Conservation (phyloP, 2,888 invertebrate species). For the Eupithecia abbreviata region DNA sequence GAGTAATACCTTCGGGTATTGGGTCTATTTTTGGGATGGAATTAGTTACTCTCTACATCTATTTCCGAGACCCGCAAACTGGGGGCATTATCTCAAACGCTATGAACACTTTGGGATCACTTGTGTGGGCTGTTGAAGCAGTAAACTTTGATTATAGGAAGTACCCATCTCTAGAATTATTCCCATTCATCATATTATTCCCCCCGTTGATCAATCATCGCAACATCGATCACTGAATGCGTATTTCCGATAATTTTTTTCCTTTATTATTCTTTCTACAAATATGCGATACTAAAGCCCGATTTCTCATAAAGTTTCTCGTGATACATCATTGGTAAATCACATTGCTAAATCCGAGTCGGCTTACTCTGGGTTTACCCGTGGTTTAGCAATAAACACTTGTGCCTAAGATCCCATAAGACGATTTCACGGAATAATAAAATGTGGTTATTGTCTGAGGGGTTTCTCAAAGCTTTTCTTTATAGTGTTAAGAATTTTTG, state of each 20-base stretch:
- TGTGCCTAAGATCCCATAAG: constrained; percentile 7
- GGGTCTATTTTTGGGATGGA: constrained; percentile 37
- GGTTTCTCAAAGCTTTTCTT: constrained; percentile 9
- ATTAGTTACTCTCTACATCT: not conserved
- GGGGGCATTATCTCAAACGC: not conserved
- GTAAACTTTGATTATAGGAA: constrained; percentile 2
- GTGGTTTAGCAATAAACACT: constrained; percentile 20
- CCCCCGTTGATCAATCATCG: not conserved
- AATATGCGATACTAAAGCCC: not conserved
- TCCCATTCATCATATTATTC: not conserved
- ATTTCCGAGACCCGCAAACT: constrained; percentile 7
- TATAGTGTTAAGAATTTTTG: not conserved
- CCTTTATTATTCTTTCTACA: not conserved
- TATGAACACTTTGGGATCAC: not conserved
- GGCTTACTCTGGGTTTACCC: constrained; percentile 15
- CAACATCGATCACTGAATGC: not conserved
- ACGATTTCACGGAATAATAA: constrained; percentile 30
- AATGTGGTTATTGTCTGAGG: constrained; percentile 25
- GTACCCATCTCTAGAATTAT: not conserved
- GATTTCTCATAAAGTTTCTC: not conserved
- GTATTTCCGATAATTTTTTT: not conserved
- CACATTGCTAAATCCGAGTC: not conserved
- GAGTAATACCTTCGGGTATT: constrained; percentile 40
- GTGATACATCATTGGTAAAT: constrained; percentile 1
- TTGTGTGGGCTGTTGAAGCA: not conserved